phyloP scores from a whole-genome alignment of 1,140 invertebrate genomes.

The Panonychus citri region DNA sequence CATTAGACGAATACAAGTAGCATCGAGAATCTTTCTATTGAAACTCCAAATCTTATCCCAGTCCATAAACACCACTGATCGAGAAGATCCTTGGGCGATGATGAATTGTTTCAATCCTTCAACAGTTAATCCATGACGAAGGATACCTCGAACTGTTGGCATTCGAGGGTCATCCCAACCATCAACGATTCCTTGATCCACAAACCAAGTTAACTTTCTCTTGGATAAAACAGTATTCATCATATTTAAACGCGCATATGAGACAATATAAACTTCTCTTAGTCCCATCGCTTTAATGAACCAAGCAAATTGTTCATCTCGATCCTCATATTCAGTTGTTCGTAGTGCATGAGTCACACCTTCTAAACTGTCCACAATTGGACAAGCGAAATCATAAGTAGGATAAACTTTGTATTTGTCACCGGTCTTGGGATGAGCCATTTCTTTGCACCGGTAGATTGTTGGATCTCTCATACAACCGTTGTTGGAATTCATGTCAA shows the following conservation, averaged over 20 bases:
- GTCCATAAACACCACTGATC: conserved; percentile 94
- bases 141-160: conserved; percentile 86
- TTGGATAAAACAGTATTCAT: conserved; percentile 94
- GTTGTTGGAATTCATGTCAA: conserved; percentile 87
- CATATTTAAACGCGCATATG: conserved; percentile 85
- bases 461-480: conserved; percentile 97
- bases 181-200: conserved; percentile 71
- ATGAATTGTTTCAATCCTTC: conserved; percentile 94
- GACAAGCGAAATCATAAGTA: conserved; percentile 98
- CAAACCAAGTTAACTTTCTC: conserved; percentile 91
- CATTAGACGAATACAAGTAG: conserved; percentile 73
- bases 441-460: conserved; percentile 93
- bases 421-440: conserved; percentile 74
- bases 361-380: conserved; percentile 92
- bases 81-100: conserved; percentile 90
- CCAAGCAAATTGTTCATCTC: conserved; percentile 96
- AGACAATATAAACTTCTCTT: conserved; percentile 78
- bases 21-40: conserved; percentile 93
- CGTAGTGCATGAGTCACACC: conserved; percentile 87
- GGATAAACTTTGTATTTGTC: conserved; percentile 95
- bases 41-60: conserved; percentile 99
- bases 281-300: conserved; percentile 64
- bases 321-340: conserved; percentile 94
- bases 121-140: conserved; percentile 87
- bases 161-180: conserved; percentile 99